Evolutionary conservation across 2,888 invertebrate species (phyloP), one percentile per base, ranked within the genome.

Genomic region (Drosophila siamana): DNA sequence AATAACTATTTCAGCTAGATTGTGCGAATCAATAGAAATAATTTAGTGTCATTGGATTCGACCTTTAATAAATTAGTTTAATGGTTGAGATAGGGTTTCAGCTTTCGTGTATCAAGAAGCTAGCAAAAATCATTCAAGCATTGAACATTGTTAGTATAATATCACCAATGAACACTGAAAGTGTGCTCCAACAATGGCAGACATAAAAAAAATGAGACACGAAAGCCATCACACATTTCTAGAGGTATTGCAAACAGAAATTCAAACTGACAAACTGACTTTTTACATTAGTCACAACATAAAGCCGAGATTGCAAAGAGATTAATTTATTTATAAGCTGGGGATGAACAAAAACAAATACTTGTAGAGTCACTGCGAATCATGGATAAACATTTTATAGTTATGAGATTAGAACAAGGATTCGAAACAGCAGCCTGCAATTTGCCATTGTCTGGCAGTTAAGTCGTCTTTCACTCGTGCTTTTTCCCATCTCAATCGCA

Each of bases 361-460:
- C 19, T 30, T 24, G 15, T 30, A 40, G 46, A 13, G 15, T 30
- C n/a, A 38, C 4, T 16, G 7, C 28, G 22, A 36, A 24, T 16
- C 8, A 16, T 16, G 22, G n/a, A 54, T 44, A 11, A 44, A 26
- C 47, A 63, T 70, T 63, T 51, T 36, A 60, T 63, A 56, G 36
- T 56, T 63, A 56, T 55, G 62, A 22, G 60, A 56, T 76, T 71
- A 55, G 33, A 43, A 44, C 57, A 44, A 15, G 22, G 24, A 41
- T 44, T 38, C 3, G 13, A 52, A 47, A 36, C 57, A 70, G 30
- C 52, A 72, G 43, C 33, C 38, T 19, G 36, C 61, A 78, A 66
- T 65, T 60, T 59, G 30, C 41, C 13, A 44, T 67, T 78, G 69
- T 46, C 47, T 41, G 19, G 13, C 36, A 59, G 76, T 46, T 75